phyloP scores from a whole-genome alignment of 2,888 invertebrate species.

The Archips xylosteana region DNA sequence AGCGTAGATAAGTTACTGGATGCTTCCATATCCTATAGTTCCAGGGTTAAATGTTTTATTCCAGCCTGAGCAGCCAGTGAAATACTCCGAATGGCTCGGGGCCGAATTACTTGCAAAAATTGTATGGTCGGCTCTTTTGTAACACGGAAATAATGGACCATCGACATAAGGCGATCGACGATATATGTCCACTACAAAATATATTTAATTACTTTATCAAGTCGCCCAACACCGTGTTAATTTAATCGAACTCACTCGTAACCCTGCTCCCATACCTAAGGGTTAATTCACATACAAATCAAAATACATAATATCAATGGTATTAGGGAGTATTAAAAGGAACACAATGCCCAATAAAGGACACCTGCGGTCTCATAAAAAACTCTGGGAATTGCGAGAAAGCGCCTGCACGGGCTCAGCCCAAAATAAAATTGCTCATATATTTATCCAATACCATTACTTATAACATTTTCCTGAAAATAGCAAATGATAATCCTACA shows the following conservation, averaged over 20 bases:
- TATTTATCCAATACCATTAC: conserved; percentile 37
- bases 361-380: conserved; percentile 75
- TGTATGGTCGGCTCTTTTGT: conserved; percentile 64
- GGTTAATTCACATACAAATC: conserved; percentile 32
- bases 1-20: conserved; percentile 19
- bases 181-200: neutral
- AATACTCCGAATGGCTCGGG: conserved; percentile 73
- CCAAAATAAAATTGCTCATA: conserved; percentile 37
- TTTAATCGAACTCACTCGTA: neutral
- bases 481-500: neutral
- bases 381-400: conserved; percentile 63
- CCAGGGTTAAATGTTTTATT: conserved; percentile 76
- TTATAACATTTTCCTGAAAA: neutral
- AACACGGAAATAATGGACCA: conserved; percentile 64
- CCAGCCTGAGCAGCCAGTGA: conserved; percentile 73
- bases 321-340: conserved; percentile 63
- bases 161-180: conserved; percentile 51
- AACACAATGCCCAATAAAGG: conserved; percentile 69
- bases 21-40: conserved; percentile 63
- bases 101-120: conserved; percentile 76
- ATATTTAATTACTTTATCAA: conserved; percentile 5
- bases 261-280: conserved; percentile 1
- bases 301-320: conserved; percentile 58
- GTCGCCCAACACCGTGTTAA: conserved; percentile 11
- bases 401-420: conserved; percentile 51